Evolutionary conservation across 1,140 invertebrate species (phyloP), one percentile per base, ranked within the genome.

Genomic region (Conus ventricosus): DNA sequence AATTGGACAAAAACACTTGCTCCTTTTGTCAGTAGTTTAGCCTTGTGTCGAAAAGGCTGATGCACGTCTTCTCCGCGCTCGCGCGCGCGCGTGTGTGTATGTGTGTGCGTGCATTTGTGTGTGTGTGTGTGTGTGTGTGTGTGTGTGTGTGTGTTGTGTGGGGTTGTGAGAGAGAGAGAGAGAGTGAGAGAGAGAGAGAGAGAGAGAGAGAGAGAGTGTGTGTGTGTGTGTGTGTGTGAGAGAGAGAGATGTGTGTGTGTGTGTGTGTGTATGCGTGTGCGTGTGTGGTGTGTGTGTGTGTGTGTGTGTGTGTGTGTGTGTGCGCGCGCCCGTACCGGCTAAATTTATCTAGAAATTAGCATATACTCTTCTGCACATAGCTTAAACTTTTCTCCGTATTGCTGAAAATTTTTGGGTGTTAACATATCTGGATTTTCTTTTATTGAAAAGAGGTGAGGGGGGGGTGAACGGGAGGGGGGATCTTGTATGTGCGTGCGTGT

Each of bases 221-320:
- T 39, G 39, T 39, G 39, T 39, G 39, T 39, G 39, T 39, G 63
- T 71, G 63, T 71, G 63, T 71, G 63, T 71, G 63, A n/a, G n/a
- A n/a, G n/a, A n/a, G n/a, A n/a, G n/a, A n/a, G n/a, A n/a, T 71
- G 63, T 71, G 63, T 71, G 63, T 71, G 63, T 71, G 63, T 71
- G 63, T 71, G 63, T 71, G 63, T 71, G 63, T 71, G 63, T 71
- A 4, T 71, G 63, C 4, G 63, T 71, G 63, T 71, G 63, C 4
- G 63, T 71, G 63, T 71, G 63, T 71, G 63, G n/a, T n/a, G n/a
- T n/a, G n/a, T n/a, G n/a, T n/a, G n/a, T n/a, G n/a, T n/a, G n/a
- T n/a, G n/a, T n/a, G n/a, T n/a, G n/a, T n/a, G n/a, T n/a, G n/a
- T n/a, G n/a, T n/a, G n/a, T n/a, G 63, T 71, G 63, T 71, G 63